Evolutionary conservation across 2,888 invertebrate genomes (phyloP).

Genomic region (Lacanobia oleracea): DNA sequence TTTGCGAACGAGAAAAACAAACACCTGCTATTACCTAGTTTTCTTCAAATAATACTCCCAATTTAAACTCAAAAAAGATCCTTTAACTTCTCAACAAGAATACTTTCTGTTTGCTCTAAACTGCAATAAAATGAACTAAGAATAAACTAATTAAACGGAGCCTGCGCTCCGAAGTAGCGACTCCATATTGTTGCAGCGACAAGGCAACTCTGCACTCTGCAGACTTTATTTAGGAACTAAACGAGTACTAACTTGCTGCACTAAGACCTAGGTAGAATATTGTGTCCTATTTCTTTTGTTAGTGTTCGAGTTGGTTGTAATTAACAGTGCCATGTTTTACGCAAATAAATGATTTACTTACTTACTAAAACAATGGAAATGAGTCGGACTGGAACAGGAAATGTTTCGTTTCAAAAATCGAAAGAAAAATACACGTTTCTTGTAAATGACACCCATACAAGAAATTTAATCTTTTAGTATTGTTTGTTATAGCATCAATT

Average conservation of each 20-base stretch:
- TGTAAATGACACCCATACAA: too few relatives aligned
- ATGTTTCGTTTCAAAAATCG: too few relatives aligned
- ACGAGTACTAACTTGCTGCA: not conserved
- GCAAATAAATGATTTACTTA: too few relatives aligned
- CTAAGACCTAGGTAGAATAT: conserved; percentile 13
- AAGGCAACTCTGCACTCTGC: not conserved
- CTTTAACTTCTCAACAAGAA: not conserved
- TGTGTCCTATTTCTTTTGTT: conserved; percentile 24
- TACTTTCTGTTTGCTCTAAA: conserved; percentile 19
- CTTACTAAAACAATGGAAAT: not conserved
- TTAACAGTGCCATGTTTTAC: too few relatives aligned
- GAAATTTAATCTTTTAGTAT: too few relatives aligned
- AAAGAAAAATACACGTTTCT: too few relatives aligned
- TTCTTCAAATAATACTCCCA: not conserved
- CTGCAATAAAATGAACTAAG: conserved; percentile 33
- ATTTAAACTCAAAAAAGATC: conserved; percentile 82
- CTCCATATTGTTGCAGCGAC: conserved; percentile 10
- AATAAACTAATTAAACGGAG: conserved; percentile 32
- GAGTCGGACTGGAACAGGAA: too few relatives aligned
- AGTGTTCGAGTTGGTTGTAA: not conserved
- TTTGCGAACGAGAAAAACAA: too few relatives aligned
- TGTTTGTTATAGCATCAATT: too few relatives aligned
- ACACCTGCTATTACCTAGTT: too few relatives aligned
- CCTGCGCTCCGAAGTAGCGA: conserved; percentile 7
- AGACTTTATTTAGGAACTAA: conserved; percentile 20